Base-by-base conservation (phyloP, 2,888 invertebrate species). In the Andrena camellia region DNA sequence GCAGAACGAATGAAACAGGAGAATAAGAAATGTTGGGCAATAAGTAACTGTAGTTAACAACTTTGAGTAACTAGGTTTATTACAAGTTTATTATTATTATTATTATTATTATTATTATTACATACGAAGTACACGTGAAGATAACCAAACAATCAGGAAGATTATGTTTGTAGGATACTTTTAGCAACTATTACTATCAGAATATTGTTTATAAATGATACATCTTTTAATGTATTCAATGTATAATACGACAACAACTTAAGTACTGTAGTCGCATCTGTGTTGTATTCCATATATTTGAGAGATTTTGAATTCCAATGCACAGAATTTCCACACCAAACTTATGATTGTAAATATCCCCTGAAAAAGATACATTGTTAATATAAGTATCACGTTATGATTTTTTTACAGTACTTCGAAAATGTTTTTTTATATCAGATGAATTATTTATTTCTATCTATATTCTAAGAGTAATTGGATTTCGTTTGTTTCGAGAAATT, bases 261-360 rank as follows among this genome's bases (percentile, higher is more conserved):
- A 23, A 2, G 42, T 42, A 64, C 10, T 4, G 8, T 7, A 6
- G 42, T 29, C 52, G 31, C 17, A 35, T n/a, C 5, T 54, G 33
- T 69, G 17, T 23, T 33, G 26, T 2, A 26, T 48, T 48, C 31
- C 50, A 50, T 26, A 33, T 68, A 48, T 26, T 29, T 68, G 29
- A 62, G 63, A 78, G 29, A 33, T 68, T 48, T 54, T 57, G n/a
- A 72, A 7, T 20, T 72, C 23, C 26, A 29, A 42, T 20, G 52
- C 42, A 7, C 29, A 31, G 68, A 6, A n/a, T 26, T 62, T 59
- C 42, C 20, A 7, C 3, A 66, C 17, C 20, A 42, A 63, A 52
- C 82, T 91, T 91, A 94, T 69, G 92, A 93, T 85, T 94, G 94
- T 63, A 94, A 89, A 86, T 94, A 94, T 75, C 94, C 94, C 23